Evolutionary conservation across 2,797 vertebrate genomes (phyloP), one percentile per base, ranked within the genome.

Genomic region (Masticophis lateralis): DNA sequence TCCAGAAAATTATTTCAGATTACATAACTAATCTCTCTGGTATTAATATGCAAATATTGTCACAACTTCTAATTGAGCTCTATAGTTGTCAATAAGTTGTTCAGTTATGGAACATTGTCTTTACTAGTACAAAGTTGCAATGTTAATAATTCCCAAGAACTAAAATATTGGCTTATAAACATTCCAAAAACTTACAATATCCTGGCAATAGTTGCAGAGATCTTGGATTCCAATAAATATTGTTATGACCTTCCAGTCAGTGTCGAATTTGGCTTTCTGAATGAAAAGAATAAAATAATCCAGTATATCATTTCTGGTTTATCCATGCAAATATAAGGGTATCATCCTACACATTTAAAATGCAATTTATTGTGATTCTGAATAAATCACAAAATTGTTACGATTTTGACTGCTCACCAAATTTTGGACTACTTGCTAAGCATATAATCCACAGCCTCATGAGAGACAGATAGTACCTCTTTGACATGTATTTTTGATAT

Each of bases 201-300:
- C 98, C 0, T 96, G 97, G 97, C 99, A 99, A 95, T 97, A 98
- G 96, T 97, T 98, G 96, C 99, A 99, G 5, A 99, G 94, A 95
- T 99, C 99, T 0, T 98, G 98, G 93, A 95, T 96, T 91, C 99
- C 98, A 11, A 99, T 97, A 88, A 98, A 98, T 96, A 99, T 91
- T 0, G 99, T 99, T 97, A 99, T 98, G 95, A 99, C 96, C 97
- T 99, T 99, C 99, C 99, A 99, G 97, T 99, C 98, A 0, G 96
- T 98, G 1, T 95, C 47, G 93, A 99, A 99, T 97, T 99, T 96
- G 59, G 99, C 97, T 94, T 96, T 97, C 99, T 99, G 94, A 59
- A 93, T 92, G 94, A 91, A 93, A 86, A 95, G 94, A 91, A 92
- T 93, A 94, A 91, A 89, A 56, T n/a, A 28, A 51, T n/a, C 32